phyloP scores from a whole-genome alignment of 2,113 vertebrate genomes.

The Craseonycteris thonglongyai region DNA sequence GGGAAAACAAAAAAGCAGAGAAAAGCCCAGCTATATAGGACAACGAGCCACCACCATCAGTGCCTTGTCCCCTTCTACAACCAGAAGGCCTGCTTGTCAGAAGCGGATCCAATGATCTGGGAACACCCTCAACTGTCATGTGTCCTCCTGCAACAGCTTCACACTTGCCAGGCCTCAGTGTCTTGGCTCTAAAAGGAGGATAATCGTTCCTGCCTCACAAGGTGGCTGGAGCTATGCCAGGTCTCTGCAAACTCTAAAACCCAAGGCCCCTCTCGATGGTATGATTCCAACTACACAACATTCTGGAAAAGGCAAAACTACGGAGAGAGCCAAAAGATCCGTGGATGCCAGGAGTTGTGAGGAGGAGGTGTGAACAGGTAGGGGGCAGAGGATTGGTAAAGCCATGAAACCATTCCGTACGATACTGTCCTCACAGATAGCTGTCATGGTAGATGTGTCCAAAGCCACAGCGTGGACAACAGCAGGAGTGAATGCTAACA shows the following conservation, averaged over 20 bases:
- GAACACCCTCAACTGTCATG: neutral
- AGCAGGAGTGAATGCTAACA: too few relatives aligned
- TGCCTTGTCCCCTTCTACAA: neutral
- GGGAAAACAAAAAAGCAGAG: neutral
- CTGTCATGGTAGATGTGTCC: neutral
- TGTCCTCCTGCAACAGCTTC: neutral
- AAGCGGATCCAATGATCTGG: neutral
- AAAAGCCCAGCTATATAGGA: neutral
- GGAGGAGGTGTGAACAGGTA: neutral
- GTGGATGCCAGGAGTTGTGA: neutral
- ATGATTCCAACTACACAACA: neutral
- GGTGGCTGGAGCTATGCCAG: neutral
- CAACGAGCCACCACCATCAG: neutral
- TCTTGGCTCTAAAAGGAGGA: neutral
- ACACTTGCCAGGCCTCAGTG: neutral
- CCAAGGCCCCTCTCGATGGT: neutral
- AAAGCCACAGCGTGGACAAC: neutral
- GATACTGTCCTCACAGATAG: fast-evolving
- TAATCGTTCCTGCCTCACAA: neutral
- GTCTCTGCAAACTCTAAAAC: neutral
- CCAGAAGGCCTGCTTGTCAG: neutral
- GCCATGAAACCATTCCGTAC: neutral
- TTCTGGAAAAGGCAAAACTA: neutral
- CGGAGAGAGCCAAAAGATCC: neutral
- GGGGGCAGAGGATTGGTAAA: neutral